Evolutionary conservation across 1,140 invertebrate genomes (phyloP), one percentile per base, ranked within the genome.

Genomic region (Euwallacea similis): DNA sequence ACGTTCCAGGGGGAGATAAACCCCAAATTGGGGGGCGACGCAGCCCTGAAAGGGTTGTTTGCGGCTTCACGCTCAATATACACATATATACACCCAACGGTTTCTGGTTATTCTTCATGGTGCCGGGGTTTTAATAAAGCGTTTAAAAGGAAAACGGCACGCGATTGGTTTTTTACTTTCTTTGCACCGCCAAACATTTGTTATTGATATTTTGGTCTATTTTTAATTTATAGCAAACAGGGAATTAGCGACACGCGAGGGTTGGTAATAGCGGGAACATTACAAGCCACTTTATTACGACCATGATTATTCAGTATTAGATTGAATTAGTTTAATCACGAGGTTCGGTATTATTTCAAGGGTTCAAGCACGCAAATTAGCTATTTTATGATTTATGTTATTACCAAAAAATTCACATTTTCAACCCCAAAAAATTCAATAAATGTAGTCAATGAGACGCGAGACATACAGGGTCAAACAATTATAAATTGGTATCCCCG

Each of bases 41-140:
- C 41, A 42, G 10, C 13, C 54, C 59, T 7, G 42, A 66, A 55
- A 58, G 65, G 59, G 59, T 72, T 66, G 59, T 71, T 72, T 63
- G 71, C 65, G 66, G 66, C 46, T 72, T 72, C 58, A 72, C 71
- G 60, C 66, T 41, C 65, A 56, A 66, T 66, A 63, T 46, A 21
- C 11, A 43, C 59, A 16, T 41, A 13, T 2, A 33, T 7, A 61
- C 10, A 61, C 42, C 11, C n/a, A 47, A 21, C 9, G 42, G 42
- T 63, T 61, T 13, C 33, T 61, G 42, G 42, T 10, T 56, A 11
- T 50, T 50, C 13, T 10, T 50, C 46, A 50, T 50, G 21, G 21
- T 33, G 46, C 46, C n/a, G 13, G 21, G 15, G 10, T 6, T 33
- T 15, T 15, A 15, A 58, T 58, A 58, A 58, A 58, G 55, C 21